A percentile compares a stretch with the other conserved stretches of the same genome.
These are phyloP conservation scores for Caenorhabditis wallacei DNA, from an alignment of 2,888 invertebrate genomes.

Conservation along the genomic window DNA sequence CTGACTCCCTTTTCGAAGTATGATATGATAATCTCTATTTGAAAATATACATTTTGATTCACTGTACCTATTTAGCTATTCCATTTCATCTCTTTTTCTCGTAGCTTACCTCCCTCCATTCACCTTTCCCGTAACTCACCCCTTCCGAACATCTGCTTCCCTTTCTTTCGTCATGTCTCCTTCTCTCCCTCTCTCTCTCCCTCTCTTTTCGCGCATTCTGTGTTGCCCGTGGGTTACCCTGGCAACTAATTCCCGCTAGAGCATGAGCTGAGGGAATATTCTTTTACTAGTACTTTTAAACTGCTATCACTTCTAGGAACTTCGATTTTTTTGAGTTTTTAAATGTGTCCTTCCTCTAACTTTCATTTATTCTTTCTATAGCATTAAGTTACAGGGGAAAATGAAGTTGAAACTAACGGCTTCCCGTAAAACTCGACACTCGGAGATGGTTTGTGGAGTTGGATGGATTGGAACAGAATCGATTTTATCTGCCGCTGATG, in stretches of 20 bases:
- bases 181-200: not conserved
- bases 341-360: too few species aligned
- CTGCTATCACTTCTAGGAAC: not conserved
- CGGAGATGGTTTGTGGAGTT: conserved; percentile 91
- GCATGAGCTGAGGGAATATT: not conserved
- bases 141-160: not conserved
- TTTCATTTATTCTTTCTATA: too few species aligned
- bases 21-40: too few species aligned
- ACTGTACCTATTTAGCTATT: too few species aligned
- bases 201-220: not conserved
- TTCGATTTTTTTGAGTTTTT: not conserved
- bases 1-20: too few species aligned
- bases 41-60: too few species aligned
- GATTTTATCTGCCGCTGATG: conserved; percentile 93
- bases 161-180: too few species aligned
- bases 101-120: not conserved
- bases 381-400: not conserved
- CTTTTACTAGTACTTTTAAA: not conserved
- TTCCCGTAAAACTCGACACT: conserved; percentile 87
- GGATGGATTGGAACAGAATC: conserved; percentile 96
- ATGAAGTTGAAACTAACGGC: conserved; percentile 66
- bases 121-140: too few species aligned
- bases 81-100: not conserved
- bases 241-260: not conserved
- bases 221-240: not conserved